Percentiles rank a stretch among this genome's conserved stretches.
phyloP scores from a whole-genome alignment of 2,113 vertebrate species.

The Colaptes auratus region DNA sequence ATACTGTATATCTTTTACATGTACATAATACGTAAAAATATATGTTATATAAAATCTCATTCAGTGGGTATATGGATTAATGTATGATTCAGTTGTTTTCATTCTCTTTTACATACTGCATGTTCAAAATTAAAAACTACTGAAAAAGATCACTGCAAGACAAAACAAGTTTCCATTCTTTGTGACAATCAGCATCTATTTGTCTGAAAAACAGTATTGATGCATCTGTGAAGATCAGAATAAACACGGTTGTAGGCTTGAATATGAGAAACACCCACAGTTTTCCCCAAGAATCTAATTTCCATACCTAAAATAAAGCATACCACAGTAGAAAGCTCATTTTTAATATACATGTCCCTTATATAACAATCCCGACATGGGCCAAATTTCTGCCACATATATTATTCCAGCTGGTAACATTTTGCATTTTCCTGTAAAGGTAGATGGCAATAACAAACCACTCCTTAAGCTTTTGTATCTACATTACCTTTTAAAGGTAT shows the following conservation, averaged over 20 bases:
- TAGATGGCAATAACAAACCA: background rate
- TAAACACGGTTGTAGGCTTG: background rate
- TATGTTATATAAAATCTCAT: too few relatives aligned
- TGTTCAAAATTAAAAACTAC: background rate
- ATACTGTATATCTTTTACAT: background rate
- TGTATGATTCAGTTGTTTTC: background rate
- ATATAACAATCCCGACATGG: background rate
- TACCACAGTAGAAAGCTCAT: background rate
- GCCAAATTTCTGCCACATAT: background rate
- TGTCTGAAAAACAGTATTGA: background rate
- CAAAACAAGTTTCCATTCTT: background rate
- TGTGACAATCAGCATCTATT: background rate
- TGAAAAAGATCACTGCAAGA: background rate
- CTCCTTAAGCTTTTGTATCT: background rate
- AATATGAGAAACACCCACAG: background rate
- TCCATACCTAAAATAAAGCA: background rate
- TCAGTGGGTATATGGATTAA: background rate
- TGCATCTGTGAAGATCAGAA: background rate
- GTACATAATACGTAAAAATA: background rate
- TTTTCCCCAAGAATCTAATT: background rate
- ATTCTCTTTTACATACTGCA: rapidly evolving
- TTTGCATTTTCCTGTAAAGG: background rate
- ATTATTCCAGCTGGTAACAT: background rate
- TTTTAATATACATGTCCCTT: background rate
- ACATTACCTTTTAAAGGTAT: background rate